Percentiles rank a stretch among this genome's conserved stretches.
phyloP scores from a whole-genome alignment of 2,888 invertebrate species.

The Allolobophora icterica region DNA sequence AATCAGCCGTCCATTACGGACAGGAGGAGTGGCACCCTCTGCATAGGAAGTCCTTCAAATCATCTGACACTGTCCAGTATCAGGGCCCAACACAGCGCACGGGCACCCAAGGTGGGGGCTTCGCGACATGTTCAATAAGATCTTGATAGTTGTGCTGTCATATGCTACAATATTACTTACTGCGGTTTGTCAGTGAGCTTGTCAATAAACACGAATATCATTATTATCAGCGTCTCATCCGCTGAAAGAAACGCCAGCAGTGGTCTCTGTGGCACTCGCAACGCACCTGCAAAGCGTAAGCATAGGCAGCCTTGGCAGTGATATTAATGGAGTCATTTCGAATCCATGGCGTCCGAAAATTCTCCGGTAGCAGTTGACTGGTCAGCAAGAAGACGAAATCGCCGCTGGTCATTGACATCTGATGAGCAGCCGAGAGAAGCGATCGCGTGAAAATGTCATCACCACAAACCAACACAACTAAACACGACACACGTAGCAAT shows the following conservation, averaged over 20 bases:
- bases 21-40: too few species aligned
- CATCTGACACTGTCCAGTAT: too few species aligned
- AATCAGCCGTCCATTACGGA: too few species aligned
- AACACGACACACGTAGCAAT: not conserved
- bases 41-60: too few species aligned
- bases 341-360: constrained; percentile 29
- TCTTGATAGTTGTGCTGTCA: too few species aligned
- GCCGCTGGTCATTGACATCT: constrained; percentile 14
- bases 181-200: too few species aligned
- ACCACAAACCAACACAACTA: not conserved
- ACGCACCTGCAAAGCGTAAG: not conserved
- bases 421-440: not conserved
- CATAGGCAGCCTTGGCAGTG: not conserved
- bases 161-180: too few species aligned
- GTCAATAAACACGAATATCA: too few species aligned
- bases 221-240: not conserved
- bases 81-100: too few species aligned
- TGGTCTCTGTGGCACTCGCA: not conserved
- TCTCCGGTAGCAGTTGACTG: constrained; percentile 33
- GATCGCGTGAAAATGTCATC: not conserved
- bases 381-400: constrained; percentile 34
- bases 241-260: too few species aligned
- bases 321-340: not conserved
- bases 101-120: too few species aligned
- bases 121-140: too few species aligned